Evolutionary conservation across 2,797 vertebrate species (phyloP).

Genomic region (Falco novaeseelandiae): DNA sequence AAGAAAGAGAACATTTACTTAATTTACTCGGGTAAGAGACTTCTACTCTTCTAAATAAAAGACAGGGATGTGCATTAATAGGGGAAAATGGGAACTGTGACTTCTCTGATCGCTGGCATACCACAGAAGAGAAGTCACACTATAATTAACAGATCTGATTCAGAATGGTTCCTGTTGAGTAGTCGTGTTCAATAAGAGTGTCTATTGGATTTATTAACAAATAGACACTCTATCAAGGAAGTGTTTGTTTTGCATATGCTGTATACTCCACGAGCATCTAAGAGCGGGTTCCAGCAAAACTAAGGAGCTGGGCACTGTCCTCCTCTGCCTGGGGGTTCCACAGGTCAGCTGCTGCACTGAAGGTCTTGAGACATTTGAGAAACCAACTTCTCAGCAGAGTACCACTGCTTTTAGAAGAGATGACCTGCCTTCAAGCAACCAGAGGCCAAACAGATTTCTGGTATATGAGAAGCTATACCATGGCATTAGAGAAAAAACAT

Average conservation of each 20-base stretch:
- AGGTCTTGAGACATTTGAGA: not conserved
- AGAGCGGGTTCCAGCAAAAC: not conserved
- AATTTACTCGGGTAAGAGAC: not conserved
- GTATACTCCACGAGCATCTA: not conserved
- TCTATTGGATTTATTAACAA: not conserved
- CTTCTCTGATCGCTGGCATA: not conserved
- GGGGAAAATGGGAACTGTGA: not conserved
- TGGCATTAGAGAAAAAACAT: not conserved
- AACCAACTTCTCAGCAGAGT: not conserved
- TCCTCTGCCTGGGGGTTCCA: not conserved
- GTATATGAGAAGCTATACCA: not conserved
- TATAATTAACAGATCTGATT: slow-evolving; percentile 1
- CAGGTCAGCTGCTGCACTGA: not conserved
- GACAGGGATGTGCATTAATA: not conserved
- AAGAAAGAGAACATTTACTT: slow-evolving; percentile 8
- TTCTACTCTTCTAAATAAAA: not conserved
- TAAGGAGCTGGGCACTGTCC: not conserved
- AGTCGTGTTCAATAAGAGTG: not conserved
- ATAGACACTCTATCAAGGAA: not conserved
- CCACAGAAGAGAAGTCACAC: accelerated
- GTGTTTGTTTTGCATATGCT: not conserved
- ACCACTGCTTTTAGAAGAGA: not conserved
- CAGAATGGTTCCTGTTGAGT: not conserved
- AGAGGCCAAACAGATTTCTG: not conserved
- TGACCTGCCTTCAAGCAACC: not conserved